Evolutionary conservation across 2,113 vertebrate genomes (phyloP).

Genomic region (Stictonetta naevosa): DNA sequence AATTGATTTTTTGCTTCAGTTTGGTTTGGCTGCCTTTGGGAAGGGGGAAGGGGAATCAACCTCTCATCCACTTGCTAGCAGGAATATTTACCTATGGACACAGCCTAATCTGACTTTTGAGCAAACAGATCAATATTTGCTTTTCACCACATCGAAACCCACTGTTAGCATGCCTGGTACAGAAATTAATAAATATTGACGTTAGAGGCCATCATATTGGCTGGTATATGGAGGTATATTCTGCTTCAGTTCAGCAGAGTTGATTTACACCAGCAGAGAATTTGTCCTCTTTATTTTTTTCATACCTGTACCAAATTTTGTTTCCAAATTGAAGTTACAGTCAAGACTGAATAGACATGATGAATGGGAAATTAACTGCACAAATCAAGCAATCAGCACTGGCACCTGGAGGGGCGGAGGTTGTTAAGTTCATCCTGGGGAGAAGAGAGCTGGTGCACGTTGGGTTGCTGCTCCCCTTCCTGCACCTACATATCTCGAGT

Average conservation of each 20-base stretch:
- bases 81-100: conserved; percentile 29
- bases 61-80: conserved; percentile 2
- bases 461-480: not conserved
- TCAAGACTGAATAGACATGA: not conserved
- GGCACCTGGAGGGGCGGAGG: not conserved
- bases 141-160: not conserved
- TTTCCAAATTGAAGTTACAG: not conserved
- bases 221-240: not conserved
- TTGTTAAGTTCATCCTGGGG: not conserved
- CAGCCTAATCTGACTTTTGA: conserved; percentile 6
- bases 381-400: not conserved
- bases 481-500: not conserved
- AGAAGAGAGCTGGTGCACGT: not conserved
- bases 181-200: conserved; percentile 32
- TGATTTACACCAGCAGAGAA: not conserved
- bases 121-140: conserved; percentile 56
- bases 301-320: not conserved
- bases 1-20: not conserved
- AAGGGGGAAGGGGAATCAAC: not conserved
- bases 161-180: conserved; percentile 25
- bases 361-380: not conserved
- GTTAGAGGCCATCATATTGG: not conserved
- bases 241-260: not conserved
- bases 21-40: not conserved
- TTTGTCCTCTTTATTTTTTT: not conserved